These are phyloP conservation scores for Parus major DNA, from an alignment of 2,113 vertebrate species.

Conservation along the genomic window DNA sequence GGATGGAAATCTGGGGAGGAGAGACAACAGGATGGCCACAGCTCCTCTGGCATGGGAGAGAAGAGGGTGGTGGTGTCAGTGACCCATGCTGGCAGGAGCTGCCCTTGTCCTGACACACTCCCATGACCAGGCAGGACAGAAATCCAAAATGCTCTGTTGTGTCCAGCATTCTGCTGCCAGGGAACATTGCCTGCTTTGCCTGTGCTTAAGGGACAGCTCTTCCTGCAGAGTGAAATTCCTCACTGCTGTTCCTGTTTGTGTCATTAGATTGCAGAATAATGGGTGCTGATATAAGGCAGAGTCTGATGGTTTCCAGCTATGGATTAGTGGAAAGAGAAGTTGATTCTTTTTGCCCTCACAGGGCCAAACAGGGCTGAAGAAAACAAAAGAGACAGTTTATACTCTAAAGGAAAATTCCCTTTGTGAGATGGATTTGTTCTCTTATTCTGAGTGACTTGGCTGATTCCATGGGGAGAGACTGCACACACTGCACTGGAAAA, in stretches of 20 bases:
- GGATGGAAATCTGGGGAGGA: neutral
- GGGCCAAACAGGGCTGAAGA: neutral
- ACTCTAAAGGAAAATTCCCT: neutral
- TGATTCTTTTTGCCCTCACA: neutral
- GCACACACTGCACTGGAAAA: neutral
- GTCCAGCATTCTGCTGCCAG: neutral
- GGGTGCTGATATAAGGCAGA: neutral
- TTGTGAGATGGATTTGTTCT: neutral
- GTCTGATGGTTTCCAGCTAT: neutral
- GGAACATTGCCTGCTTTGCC: neutral
- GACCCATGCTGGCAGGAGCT: neutral
- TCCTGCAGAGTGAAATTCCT: neutral
- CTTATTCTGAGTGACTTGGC: neutral
- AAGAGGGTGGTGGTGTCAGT: neutral
- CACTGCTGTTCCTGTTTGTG: neutral
- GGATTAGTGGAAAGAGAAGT: neutral
- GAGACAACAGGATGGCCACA: neutral
- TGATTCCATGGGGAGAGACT: neutral
- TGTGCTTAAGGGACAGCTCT: neutral
- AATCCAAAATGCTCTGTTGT: neutral
- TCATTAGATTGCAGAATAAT: neutral
- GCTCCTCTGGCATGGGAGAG: neutral
- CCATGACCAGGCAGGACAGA: neutral
- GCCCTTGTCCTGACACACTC: neutral
- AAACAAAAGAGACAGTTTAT: neutral